Evolutionary conservation across 2,888 invertebrate genomes (phyloP).

Genomic region (Ennomos quercinarius): DNA sequence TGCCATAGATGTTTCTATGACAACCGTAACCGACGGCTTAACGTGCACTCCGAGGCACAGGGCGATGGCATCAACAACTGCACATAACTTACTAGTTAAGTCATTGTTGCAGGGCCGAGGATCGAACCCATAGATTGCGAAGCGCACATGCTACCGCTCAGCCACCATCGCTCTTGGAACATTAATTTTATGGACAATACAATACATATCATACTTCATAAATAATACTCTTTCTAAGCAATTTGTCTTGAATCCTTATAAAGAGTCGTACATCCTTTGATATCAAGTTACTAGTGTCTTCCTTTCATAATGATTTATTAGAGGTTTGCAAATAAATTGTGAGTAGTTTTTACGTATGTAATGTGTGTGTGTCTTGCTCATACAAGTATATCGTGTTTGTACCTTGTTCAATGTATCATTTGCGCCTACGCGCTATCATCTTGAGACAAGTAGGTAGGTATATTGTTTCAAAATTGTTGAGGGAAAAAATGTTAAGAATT

Average conservation of each 20-base stretch:
- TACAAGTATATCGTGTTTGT: background rate
- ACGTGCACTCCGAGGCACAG: too few relatives aligned
- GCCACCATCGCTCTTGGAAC: too few relatives aligned
- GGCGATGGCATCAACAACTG: too few relatives aligned
- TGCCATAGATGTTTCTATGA: too few relatives aligned
- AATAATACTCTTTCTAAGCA: conserved; percentile 14
- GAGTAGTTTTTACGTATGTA: conserved; percentile 5
- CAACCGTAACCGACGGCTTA: too few relatives aligned
- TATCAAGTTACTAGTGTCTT: conserved; percentile 16
- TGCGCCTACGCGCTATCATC: conserved; percentile 1
- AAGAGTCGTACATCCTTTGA: conserved; percentile 13
- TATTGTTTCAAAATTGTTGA: too few relatives aligned
- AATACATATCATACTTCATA: conserved; percentile 11
- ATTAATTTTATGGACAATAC: conserved; percentile 17
- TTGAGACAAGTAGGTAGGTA: too few relatives aligned
- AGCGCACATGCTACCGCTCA: too few relatives aligned
- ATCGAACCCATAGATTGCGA: too few relatives aligned
- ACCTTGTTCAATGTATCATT: background rate
- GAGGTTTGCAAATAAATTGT: conserved; percentile 6
- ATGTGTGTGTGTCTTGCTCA: background rate
- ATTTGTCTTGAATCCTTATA: conserved; percentile 22
- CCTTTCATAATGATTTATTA: conserved; percentile 20
- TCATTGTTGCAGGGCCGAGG: too few relatives aligned
- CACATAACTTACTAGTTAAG: too few relatives aligned
- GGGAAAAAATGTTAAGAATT: too few relatives aligned